These are phyloP conservation scores for Agapornis canus DNA, from an alignment of 2,797 vertebrate genomes.

Conservation along the genomic window DNA sequence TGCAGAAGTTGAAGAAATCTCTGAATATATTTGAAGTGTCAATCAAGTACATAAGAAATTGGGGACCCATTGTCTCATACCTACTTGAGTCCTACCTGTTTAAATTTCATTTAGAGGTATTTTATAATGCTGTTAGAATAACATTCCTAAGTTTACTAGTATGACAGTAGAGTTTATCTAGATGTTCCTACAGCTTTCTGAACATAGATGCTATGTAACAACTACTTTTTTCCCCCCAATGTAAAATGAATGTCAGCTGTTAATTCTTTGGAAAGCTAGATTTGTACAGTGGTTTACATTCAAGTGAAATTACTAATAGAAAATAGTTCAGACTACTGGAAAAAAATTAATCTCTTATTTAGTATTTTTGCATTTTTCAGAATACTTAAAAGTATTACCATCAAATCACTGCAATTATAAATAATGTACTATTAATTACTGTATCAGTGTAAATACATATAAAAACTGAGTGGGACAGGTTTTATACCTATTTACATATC, in stretches of 20 bases:
- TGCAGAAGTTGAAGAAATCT: neutral
- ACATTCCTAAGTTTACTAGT: neutral
- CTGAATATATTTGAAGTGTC: neutral
- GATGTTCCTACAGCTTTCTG: conserved; percentile 30
- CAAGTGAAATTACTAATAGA: neutral
- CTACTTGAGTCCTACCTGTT: neutral
- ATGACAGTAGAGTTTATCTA: neutral
- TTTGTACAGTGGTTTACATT: neutral
- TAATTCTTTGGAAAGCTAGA: conserved; percentile 29
- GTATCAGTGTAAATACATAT: neutral
- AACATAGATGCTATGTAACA: neutral
- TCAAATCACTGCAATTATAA: neutral
- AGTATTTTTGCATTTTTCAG: neutral
- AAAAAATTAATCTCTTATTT: neutral
- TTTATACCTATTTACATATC: neutral
- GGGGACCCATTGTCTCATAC: neutral
- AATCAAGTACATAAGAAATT: neutral
- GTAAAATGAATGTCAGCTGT: neutral
- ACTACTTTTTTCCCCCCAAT: neutral
- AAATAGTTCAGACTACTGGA: conserved; percentile 22
- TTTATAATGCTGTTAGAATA: neutral
- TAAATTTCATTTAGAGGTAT: neutral
- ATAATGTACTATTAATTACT: neutral
- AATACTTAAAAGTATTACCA: neutral
- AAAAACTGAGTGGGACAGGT: neutral